phyloP scores from a whole-genome alignment of 64 coral and sea anemone genomes.

The Porites australiensis region DNA sequence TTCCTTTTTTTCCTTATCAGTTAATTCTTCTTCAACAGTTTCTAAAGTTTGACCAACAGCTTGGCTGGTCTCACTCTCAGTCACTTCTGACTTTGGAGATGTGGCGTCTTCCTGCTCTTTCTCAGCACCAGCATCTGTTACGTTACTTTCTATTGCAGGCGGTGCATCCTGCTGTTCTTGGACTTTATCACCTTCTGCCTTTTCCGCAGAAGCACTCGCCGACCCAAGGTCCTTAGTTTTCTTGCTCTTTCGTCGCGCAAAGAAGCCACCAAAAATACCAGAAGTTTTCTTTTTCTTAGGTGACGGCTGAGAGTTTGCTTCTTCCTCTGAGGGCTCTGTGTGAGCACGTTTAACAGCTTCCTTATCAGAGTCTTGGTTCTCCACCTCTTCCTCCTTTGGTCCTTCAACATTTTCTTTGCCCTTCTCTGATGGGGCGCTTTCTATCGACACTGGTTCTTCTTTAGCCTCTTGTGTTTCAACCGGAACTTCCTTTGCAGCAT shows the following conservation, averaged over 20 bases:
- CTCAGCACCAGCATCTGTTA: background rate
- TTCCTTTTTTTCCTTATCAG: conserved; percentile 20
- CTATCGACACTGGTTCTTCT: background rate
- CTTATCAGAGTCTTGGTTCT: background rate
- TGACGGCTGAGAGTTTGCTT: background rate
- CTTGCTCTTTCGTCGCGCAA: conserved; percentile 16
- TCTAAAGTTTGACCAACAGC: conserved; percentile 22
- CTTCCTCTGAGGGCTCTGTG: background rate
- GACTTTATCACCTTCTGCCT: background rate
- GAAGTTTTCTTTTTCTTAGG: conserved; percentile 22
- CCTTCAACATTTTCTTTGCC: background rate
- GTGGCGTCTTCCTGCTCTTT: background rate
- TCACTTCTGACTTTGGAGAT: background rate
- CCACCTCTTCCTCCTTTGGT: background rate
- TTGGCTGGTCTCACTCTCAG: background rate
- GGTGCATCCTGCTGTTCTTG: background rate
- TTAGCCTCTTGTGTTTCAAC: background rate
- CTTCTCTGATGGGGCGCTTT: background rate
- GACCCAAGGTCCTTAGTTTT: conserved; percentile 8
- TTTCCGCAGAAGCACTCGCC: background rate
- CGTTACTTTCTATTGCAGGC: background rate
- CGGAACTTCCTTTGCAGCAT: background rate
- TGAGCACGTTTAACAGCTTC: background rate
- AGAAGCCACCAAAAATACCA: conserved; percentile 38
- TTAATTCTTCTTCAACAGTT: conserved; percentile 2